Conservation (phyloP, 2,113 vertebrate genomes). For the Oryzias melastigma region DNA sequence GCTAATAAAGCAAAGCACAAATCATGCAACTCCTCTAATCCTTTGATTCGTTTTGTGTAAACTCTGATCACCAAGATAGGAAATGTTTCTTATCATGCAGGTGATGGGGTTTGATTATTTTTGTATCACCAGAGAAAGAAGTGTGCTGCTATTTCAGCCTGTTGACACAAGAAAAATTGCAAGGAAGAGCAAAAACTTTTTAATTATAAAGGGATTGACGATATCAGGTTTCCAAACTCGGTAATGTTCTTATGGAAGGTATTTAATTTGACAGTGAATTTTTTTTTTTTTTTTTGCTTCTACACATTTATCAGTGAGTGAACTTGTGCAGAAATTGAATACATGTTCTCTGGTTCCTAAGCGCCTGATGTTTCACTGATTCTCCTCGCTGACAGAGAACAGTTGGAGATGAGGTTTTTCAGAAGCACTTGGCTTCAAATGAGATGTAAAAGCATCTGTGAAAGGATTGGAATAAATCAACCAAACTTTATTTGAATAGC, state of each 20-base stretch:
- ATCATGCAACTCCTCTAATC: conserved; percentile 18
- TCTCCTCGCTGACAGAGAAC: conserved; percentile 34
- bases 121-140: conserved; percentile 30
- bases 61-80: conserved; percentile 22
- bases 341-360: conserved; percentile 25
- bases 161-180: no score
- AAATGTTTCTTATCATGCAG: conserved; percentile 28
- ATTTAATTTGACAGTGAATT: no score
- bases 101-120: conserved; percentile 49
- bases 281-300: not conserved
- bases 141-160: not conserved
- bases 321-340: conserved; percentile 33
- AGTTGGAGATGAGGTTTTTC: conserved; percentile 35
- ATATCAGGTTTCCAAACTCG: conserved; percentile 1
- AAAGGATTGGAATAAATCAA: no score
- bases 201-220: no score
- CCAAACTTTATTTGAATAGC: no score
- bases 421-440: conserved; percentile 23
- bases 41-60: conserved; percentile 25
- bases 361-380: conserved; percentile 39
- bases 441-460: conserved; percentile 15
- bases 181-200: no score
- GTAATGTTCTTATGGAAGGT: not conserved
- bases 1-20: conserved; percentile 15
- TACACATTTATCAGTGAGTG: conserved; percentile 21